Percentiles rank a stretch among this genome's conserved stretches.
Evolutionary conservation across 2,888 invertebrate species (phyloP).

Genomic region (Rotaria sp.): DNA sequence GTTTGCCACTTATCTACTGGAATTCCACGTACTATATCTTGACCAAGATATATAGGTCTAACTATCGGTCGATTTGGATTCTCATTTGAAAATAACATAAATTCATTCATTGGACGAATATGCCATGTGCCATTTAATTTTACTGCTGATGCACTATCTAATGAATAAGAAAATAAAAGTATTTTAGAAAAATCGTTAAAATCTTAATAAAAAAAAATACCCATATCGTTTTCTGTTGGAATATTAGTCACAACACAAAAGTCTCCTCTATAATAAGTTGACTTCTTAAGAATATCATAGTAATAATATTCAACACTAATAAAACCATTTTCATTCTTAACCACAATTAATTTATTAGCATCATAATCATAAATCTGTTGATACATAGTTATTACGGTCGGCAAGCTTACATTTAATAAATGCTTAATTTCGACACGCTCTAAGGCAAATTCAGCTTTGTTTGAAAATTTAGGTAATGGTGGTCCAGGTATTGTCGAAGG

Average conservation of each 20-base stretch:
- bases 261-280: neutral
- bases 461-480: neutral
- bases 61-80: neutral
- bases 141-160: conserved; percentile 6
- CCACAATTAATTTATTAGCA: neutral
- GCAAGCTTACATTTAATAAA: rapidly evolving
- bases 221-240: neutral
- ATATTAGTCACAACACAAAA: neutral
- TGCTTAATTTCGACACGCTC: neutral
- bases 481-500: too few relatives aligned
- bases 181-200: too few relatives aligned
- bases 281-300: neutral
- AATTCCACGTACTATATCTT: neutral
- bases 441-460: neutral
- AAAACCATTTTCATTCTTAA: neutral
- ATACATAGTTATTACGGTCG: neutral
- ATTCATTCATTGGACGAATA: neutral
- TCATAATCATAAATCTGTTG: neutral
- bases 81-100: neutral
- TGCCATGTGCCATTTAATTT: neutral
- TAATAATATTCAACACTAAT: neutral
- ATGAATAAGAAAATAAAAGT: neutral
- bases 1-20: neutral
- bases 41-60: neutral
- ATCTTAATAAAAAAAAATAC: neutral